Base-by-base conservation (phyloP, 2,888 invertebrate genomes). In the Odontothrips loti region DNA sequence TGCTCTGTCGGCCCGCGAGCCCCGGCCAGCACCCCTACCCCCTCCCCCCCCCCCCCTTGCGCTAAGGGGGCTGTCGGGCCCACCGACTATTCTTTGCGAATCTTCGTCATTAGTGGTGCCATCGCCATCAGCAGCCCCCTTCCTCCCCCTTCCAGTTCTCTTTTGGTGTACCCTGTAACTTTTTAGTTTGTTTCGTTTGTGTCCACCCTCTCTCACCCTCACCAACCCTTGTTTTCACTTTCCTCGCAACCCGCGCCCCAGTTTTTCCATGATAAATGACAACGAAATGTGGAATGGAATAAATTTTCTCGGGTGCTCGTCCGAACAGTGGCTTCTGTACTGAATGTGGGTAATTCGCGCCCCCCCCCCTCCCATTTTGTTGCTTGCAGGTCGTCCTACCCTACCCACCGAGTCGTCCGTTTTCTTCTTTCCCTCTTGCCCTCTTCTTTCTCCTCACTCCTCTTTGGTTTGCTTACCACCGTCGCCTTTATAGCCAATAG, bases 401-500 rank as follows among this genome's bases (percentile, higher is more conserved):
- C 34, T 43, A 43, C 34, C 34, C 34, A 6, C 34, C 34, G 3
- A 43, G 34, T 58, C 11, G 51, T 20, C 51, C 51, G 15, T 27
- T 75, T 68, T 23, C 23, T 68, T 68, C 23, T 23, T 23, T 23
- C 68, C 23, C 23, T 68, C 23, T 8, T n/a, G 3, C 23, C 9
- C 23, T 23, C n/a, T n/a, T 23, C 23, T 20, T 10, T 68, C 23
- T n/a, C 20, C 9, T 23, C 63, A 0, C 23, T n/a, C 23, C 23
- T 23, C 23, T 23, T 68, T 68, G 20, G n/a, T 68, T 23, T 68
- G n/a, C 23, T 68, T 75, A 23, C 23, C 68, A 8, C 68, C 68
- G 68, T 43, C 34, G 34, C 34, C 34, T 75, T 75, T 75, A 75
- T 75, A 75, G 68, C 68, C 68, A 75, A 75, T 75, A 75, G 68